A percentile compares a stretch with the other conserved stretches of the same genome.
Evolutionary conservation across 2,113 vertebrate species (phyloP).

Genomic region (Pristiophorus japonicus): DNA sequence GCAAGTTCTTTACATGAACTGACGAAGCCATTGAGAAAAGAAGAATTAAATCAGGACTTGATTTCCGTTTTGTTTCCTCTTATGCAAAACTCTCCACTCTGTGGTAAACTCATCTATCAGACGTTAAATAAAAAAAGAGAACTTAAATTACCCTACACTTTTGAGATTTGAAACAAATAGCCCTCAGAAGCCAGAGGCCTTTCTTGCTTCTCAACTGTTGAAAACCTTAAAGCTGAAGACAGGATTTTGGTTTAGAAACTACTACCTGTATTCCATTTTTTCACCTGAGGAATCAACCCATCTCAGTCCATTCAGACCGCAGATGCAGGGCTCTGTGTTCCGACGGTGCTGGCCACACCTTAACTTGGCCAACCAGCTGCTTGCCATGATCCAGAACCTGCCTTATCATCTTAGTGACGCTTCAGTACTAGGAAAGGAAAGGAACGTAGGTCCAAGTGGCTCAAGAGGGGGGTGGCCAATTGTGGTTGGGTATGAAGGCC

Average conservation of each 20-base stretch:
- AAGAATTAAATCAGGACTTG: constrained; percentile 32
- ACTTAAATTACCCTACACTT: background rate
- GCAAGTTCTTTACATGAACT: background rate
- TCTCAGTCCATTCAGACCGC: background rate
- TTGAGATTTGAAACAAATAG: constrained; percentile 10
- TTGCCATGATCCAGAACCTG: background rate
- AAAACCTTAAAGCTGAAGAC: constrained; percentile 8
- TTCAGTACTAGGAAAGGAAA: background rate
- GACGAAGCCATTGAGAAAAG: constrained; percentile 13
- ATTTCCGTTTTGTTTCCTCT: constrained; percentile 22
- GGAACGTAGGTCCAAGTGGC: background rate
- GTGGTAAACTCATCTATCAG: constrained; percentile 19
- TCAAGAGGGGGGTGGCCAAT: background rate
- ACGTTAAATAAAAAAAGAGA: constrained; percentile 24
- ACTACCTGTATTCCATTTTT: background rate
- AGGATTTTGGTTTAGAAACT: background rate
- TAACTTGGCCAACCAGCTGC: background rate
- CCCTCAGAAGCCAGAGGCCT: background rate
- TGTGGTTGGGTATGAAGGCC: background rate
- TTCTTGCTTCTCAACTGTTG: constrained; percentile 18
- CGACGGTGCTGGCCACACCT: background rate
- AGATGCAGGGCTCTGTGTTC: background rate
- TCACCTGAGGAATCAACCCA: background rate
- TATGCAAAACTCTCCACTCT: constrained; percentile 18
- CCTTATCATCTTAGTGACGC: background rate